Evolutionary conservation across 2,888 invertebrate genomes (phyloP).

Genomic region (Horisme vitalbata): DNA sequence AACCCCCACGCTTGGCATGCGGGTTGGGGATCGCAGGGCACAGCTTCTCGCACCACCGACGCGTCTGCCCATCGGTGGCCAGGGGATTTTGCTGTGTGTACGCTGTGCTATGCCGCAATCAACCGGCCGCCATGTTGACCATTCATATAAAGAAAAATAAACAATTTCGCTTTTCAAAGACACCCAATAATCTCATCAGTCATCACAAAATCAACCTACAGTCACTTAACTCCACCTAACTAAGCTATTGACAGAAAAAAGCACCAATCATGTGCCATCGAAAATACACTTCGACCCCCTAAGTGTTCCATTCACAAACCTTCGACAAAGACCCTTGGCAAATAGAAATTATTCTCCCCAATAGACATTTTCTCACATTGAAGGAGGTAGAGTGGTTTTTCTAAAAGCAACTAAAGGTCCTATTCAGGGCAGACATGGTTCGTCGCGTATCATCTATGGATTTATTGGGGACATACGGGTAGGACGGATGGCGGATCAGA

Average conservation of each 20-base stretch:
- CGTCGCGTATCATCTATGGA: conserved; percentile 48
- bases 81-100: too few relatives aligned
- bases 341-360: conserved; percentile 64
- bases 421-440: conserved; percentile 51
- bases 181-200: too few relatives aligned
- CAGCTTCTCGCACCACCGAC: too few relatives aligned
- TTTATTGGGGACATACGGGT: conserved; percentile 41
- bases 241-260: conserved; percentile 22
- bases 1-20: too few relatives aligned
- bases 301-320: conserved; percentile 23
- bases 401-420: conserved; percentile 59
- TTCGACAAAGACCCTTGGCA: conserved; percentile 50
- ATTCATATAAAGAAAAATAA: too few relatives aligned
- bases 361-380: conserved; percentile 66
- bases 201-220: conserved; percentile 10
- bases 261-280: conserved; percentile 25
- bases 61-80: too few relatives aligned
- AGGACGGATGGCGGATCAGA: too few relatives aligned
- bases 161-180: too few relatives aligned
- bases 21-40: too few relatives aligned
- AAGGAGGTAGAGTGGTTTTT: conserved; percentile 63
- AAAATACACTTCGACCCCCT: conserved; percentile 23
- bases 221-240: conserved; percentile 21
- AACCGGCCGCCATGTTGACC: too few relatives aligned
- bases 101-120: too few relatives aligned